Percentiles rank a stretch among this genome's conserved stretches.
phyloP scores from a whole-genome alignment of 2,113 vertebrate species.

The Hoplias malabaricus region DNA sequence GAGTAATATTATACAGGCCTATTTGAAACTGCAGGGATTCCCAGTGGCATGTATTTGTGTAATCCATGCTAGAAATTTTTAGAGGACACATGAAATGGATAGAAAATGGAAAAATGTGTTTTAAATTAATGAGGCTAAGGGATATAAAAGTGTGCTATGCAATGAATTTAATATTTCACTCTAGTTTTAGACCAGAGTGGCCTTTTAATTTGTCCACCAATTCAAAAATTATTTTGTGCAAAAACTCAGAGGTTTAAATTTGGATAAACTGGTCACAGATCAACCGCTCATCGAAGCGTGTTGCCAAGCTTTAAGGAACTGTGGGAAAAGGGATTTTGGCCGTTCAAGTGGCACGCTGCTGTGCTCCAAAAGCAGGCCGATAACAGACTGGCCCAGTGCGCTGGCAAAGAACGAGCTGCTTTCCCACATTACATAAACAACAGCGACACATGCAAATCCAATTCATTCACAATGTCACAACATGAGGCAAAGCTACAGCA shows the following conservation, averaged over 20 bases:
- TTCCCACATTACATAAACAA: slow-evolving; percentile 4
- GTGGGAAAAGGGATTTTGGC: neutral
- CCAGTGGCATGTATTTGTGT: no score
- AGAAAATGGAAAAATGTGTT: no score
- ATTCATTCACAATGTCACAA: slow-evolving; percentile 3
- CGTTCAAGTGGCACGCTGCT: neutral
- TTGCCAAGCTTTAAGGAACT: neutral
- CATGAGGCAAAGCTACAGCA: neutral
- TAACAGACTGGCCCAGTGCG: neutral
- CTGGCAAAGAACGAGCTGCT: neutral
- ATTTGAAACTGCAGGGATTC: no score
- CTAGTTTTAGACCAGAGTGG: no score
- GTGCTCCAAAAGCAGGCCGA: neutral
- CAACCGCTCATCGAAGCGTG: neutral
- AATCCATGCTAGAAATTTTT: no score
- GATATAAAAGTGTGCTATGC: no score
- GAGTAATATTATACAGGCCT: no score
- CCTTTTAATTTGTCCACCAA: no score
- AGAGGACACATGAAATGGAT: no score
- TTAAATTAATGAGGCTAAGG: no score
- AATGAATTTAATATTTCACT: no score
- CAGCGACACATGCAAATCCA: neutral
- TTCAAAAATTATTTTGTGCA: neutral
- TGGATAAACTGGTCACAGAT: slow-evolving; percentile 1
- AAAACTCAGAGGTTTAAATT: neutral